Base-by-base conservation (phyloP, 2,113 vertebrate genomes). In the Brevimyrus niger region DNA sequence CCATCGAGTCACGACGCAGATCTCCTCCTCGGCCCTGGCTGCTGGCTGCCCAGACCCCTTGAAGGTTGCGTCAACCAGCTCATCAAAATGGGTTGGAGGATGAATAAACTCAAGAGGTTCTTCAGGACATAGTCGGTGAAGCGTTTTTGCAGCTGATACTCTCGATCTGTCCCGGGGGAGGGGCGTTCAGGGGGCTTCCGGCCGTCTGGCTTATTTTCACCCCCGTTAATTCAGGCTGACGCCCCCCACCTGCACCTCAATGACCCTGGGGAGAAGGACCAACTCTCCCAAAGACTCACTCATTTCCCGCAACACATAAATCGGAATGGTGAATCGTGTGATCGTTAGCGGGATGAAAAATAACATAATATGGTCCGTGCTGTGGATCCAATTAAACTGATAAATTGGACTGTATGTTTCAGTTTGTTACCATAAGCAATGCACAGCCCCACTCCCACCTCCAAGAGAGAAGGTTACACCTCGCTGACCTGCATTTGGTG, bases 331-430 rank as follows among this genome's bases (percentile, higher is more conserved):
- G 93, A 87, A 92, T 88, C 83, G 87, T 48, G 76, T 44, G 89
- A 89, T 89, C 76, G 89, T 89, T 85, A 91, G 89, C 58, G 38
- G 87, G 85, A 92, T 92, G 93, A 94, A 94, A 94, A 92, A 94
- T 93, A 92, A 90, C 89, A 92, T 93, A 94, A 93, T 92, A 93
- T 92, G 90, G 90, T 89, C 89, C 89, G 27, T 10, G 47, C 23
- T 89, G 93, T 93, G 93, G 90, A 94, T 94, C 91, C 93, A 95
- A 95, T 95, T 94, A 93, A 95, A 93, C 94, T 95, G 95, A 96
- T 95, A 92, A 92, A 95, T 95, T 94, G 93, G 93, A 93, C 84
- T 90, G 89, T 91, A 91, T 85, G 53, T 55, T 91, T 93, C 90
- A 90, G 93, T 94, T 94, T 92, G 94, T 95, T 95, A 94, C 58